Percentiles rank a stretch among this genome's conserved stretches.
Evolutionary conservation across 2,113 vertebrate species (phyloP).

Genomic region (Platichthys stellatus): DNA sequence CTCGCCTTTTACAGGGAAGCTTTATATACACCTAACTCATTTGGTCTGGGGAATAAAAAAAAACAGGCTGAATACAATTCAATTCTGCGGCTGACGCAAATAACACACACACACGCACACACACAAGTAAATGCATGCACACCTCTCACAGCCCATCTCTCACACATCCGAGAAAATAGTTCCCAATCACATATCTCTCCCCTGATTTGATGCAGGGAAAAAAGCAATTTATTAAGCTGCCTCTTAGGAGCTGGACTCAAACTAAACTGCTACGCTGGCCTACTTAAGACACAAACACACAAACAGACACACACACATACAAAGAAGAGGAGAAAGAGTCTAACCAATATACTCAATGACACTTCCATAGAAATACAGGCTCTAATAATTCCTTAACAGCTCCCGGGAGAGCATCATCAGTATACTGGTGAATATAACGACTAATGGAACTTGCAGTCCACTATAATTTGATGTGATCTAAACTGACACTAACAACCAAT

Average conservation of each 20-base stretch:
- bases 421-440: slow-evolving; percentile 55
- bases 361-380: slow-evolving; percentile 42
- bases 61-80: slow-evolving; percentile 55
- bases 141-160: slow-evolving; percentile 32
- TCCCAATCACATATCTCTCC: slow-evolving; percentile 68
- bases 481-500: slow-evolving; percentile 58
- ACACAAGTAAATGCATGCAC: slow-evolving; percentile 24
- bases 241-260: slow-evolving; percentile 72
- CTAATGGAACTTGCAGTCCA: slow-evolving; percentile 52
- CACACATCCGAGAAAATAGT: slow-evolving; percentile 45
- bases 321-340: slow-evolving; percentile 26
- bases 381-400: slow-evolving; percentile 32
- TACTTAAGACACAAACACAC: slow-evolving; percentile 49
- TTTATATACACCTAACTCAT: slow-evolving; percentile 52
- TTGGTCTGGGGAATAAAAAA: slow-evolving; percentile 48
- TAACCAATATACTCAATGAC: slow-evolving; percentile 36
- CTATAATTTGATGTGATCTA: slow-evolving; percentile 62
- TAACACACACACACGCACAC: slow-evolving; percentile 7
- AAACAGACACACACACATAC: slow-evolving; percentile 14
- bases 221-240: slow-evolving; percentile 78
- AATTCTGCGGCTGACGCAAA: slow-evolving; percentile 49
- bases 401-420: slow-evolving; percentile 54
- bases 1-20: slow-evolving; percentile 34
- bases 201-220: slow-evolving; percentile 74
- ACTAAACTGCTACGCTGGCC: slow-evolving; percentile 65